Conservation (phyloP, 2,888 invertebrate genomes). For the Patella ulyssiponensis region DNA sequence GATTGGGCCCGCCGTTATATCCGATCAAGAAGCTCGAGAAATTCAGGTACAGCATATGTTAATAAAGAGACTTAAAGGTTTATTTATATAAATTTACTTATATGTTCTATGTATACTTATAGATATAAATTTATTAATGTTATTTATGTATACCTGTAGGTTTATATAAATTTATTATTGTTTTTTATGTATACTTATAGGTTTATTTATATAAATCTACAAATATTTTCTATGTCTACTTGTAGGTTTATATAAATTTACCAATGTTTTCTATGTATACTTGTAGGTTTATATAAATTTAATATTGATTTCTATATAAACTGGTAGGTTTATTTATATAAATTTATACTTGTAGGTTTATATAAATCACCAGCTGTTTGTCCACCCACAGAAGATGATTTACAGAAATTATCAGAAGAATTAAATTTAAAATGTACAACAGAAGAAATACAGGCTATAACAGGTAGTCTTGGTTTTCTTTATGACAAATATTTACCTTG, state of each 20-base stretch:
- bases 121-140: conserved; percentile 18
- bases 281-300: conserved; percentile 22
- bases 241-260: no score
- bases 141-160: neutral
- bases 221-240: no score
- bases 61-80: no score
- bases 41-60: no score
- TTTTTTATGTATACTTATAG: conserved; percentile 13
- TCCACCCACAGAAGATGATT: conserved; percentile 17
- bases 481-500: no score
- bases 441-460: conserved; percentile 26
- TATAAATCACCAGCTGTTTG: conserved; percentile 23
- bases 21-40: no score
- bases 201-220: conserved; percentile 27
- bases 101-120: neutral
- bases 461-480: neutral
- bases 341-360: conserved; percentile 13
- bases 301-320: no score
- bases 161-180: conserved; percentile 21
- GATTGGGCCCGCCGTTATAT: no score
- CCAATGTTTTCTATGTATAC: no score
- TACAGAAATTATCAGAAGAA: conserved; percentile 20
- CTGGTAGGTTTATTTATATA: conserved; percentile 20
- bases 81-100: no score
- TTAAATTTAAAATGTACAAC: conserved; percentile 24